phyloP scores from a whole-genome alignment of 2,888 invertebrate genomes.

The Agrotis exclamationis region DNA sequence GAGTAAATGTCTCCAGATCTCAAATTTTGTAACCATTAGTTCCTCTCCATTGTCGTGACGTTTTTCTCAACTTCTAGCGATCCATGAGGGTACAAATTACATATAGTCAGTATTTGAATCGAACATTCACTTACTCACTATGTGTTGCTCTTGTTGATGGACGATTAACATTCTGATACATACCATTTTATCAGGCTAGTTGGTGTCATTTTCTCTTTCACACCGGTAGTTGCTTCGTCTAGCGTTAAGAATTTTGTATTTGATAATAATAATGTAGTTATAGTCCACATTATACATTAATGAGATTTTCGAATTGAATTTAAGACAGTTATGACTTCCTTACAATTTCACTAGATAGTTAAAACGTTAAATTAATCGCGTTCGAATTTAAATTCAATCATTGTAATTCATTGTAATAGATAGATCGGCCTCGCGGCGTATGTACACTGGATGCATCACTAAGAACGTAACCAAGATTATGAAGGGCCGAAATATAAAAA shows the following conservation, averaged over 20 bases:
- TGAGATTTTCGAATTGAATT: slow-evolving; percentile 40
- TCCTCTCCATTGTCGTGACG: slow-evolving; percentile 40
- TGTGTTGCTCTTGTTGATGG: slow-evolving; percentile 7
- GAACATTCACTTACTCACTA: slow-evolving; percentile 8
- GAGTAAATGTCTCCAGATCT: slow-evolving; percentile 57
- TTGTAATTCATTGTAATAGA: slow-evolving; percentile 27
- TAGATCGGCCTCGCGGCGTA: not conserved
- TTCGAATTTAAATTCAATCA: slow-evolving; percentile 13
- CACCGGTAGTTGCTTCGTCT: slow-evolving; percentile 39
- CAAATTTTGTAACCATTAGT: slow-evolving; percentile 54
- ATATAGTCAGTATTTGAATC: slow-evolving; percentile 9
- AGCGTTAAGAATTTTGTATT: slow-evolving; percentile 54
- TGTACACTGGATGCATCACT: not conserved
- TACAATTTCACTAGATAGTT: slow-evolving; percentile 19
- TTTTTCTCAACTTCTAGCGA: slow-evolving; percentile 3
- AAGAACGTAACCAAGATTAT: not conserved
- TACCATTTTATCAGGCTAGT: slow-evolving; percentile 31
- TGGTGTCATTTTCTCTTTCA: slow-evolving; percentile 37
- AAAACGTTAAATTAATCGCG: not conserved
- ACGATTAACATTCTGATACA: slow-evolving; percentile 4
- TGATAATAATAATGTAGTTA: slow-evolving; percentile 44
- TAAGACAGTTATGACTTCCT: slow-evolving; percentile 21
- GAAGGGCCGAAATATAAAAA: not conserved
- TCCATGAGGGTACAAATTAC: slow-evolving; percentile 2
- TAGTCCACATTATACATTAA: slow-evolving; percentile 38